Evolutionary conservation across 2,888 invertebrate genomes (phyloP), one percentile per base, ranked within the genome.

Genomic region (Trachelus stipa): DNA sequence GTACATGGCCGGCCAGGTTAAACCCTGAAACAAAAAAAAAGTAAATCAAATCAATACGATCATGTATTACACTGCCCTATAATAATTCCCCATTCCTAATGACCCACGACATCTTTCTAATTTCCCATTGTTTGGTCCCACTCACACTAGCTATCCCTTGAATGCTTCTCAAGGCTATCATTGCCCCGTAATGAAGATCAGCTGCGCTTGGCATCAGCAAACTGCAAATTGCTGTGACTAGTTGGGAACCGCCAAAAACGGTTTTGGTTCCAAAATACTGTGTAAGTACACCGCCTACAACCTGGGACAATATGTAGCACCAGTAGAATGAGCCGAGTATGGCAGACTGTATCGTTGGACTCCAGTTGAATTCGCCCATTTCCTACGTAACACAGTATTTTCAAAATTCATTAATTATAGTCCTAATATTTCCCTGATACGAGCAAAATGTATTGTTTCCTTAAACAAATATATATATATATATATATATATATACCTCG

Each of bases 1-100:
- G 87, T 95, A 95, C 95, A 95, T 95, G 1, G 95, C 95, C 23
- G 95, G 95, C 95, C 95, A 95, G 15, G 95, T 95, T 78, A 95
- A 89, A 37, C 95, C 95, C 94, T 94, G 82, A 77, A 89, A 81
- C 77, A 76, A 75, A 76, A 75, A 40, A 56, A 79, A 80, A 35
- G 31, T 6, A 76, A 56, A 73, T 30, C 33, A 30, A 73, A 33
- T 4, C n/a, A 33, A 23, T 37, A 12, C 4, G 2, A 4, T 56
- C n/a, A n/a, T 30, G 74, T 11, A 78, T 75, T 3, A 71, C 15
- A 31, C 31, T 75, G 69, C 33, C 30, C 71, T 69, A 31, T 37
- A 73, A 75, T 68, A n/a, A 76, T 73, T 56, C 12, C 56, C 1
- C 1, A 15, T 40, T 40, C 12, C 15, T 15, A 12, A 40, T 40